Percentiles rank a stretch among this genome's conserved stretches.
Evolutionary conservation across 2,888 invertebrate species (phyloP).

Genomic region (Hesperia comma): DNA sequence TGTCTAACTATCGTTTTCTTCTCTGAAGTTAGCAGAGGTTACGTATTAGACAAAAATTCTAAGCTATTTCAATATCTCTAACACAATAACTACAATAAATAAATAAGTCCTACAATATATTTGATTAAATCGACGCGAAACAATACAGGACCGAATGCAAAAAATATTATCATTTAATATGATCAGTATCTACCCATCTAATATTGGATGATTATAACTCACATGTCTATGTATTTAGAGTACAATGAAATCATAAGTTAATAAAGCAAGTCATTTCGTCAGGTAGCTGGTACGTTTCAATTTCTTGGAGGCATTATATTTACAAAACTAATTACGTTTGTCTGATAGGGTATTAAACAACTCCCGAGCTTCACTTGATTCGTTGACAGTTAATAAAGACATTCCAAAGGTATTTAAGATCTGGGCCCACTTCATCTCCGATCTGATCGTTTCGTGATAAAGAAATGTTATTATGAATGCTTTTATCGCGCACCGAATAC

Average conservation of each 20-base stretch:
- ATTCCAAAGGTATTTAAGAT: constrained; percentile 75
- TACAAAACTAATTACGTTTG: constrained; percentile 84
- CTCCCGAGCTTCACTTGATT: constrained; percentile 75
- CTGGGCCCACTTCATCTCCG: constrained; percentile 65
- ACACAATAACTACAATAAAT: constrained; percentile 34
- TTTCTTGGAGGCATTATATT: constrained; percentile 82
- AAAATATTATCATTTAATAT: constrained; percentile 35
- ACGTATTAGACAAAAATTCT: background rate
- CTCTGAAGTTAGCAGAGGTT: background rate
- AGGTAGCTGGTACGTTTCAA: constrained; percentile 82
- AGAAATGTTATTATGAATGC: constrained; percentile 60
- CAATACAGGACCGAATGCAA: constrained; percentile 15
- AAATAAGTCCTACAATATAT: constrained; percentile 42
- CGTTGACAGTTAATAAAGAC: constrained; percentile 82
- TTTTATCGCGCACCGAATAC: constrained; percentile 39
- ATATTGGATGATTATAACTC: constrained; percentile 28
- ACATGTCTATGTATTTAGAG: constrained; percentile 37
- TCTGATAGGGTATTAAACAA: constrained; percentile 80
- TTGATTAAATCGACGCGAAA: constrained; percentile 21
- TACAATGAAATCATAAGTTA: constrained; percentile 55
- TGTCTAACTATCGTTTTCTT: too few species aligned
- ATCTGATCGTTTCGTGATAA: constrained; percentile 64
- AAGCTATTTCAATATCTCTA: constrained; percentile 2
- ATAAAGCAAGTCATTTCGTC: constrained; percentile 78
- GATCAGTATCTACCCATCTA: constrained; percentile 29